phyloP scores from a whole-genome alignment of 2,888 invertebrate genomes.

The Campopleginae sp. region DNA sequence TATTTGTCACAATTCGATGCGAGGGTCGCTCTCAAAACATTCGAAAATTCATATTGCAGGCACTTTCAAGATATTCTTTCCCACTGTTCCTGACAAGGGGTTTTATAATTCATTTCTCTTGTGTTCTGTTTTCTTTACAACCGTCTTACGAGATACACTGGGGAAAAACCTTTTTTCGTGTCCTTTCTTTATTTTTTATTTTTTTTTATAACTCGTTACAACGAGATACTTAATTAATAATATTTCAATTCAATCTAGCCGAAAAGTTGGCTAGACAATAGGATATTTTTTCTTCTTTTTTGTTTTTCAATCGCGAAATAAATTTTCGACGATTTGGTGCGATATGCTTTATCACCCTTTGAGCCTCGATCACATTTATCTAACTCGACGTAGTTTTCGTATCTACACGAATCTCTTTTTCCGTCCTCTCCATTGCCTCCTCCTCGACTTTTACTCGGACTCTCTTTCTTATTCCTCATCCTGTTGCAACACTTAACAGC shows the following conservation, averaged over 20 bases:
- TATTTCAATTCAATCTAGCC: slow-evolving; percentile 12
- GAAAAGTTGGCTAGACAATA: slow-evolving; percentile 7
- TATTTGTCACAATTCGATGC: slow-evolving; percentile 7
- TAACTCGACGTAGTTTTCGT: slow-evolving; percentile 55
- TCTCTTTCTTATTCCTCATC: slow-evolving; percentile 15
- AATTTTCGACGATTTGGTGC: slow-evolving; percentile 61
- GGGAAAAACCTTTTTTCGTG: slow-evolving; percentile 6
- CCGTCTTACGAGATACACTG: neutral
- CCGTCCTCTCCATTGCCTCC: neutral
- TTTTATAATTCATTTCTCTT: slow-evolving; percentile 22
- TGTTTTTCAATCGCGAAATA: slow-evolving; percentile 51
- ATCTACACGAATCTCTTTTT: slow-evolving; percentile 34
- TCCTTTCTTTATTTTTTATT: slow-evolving; percentile 4
- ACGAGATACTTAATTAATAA: slow-evolving; percentile 7
- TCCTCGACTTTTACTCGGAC: neutral
- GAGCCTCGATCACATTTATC: slow-evolving; percentile 60
- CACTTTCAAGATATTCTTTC: slow-evolving; percentile 69
- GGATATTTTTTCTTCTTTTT: slow-evolving; percentile 13
- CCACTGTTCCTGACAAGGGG: slow-evolving; percentile 49
- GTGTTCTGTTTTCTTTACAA: slow-evolving; percentile 28
- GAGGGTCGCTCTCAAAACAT: slow-evolving; percentile 30
- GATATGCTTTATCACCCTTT: slow-evolving; percentile 65
- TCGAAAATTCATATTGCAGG: slow-evolving; percentile 60
- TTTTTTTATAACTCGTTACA: slow-evolving; percentile 17
- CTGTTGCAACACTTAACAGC: slow-evolving; percentile 67